phyloP scores from a whole-genome alignment of 1,140 invertebrate species.

The Dendroctonus valens region DNA sequence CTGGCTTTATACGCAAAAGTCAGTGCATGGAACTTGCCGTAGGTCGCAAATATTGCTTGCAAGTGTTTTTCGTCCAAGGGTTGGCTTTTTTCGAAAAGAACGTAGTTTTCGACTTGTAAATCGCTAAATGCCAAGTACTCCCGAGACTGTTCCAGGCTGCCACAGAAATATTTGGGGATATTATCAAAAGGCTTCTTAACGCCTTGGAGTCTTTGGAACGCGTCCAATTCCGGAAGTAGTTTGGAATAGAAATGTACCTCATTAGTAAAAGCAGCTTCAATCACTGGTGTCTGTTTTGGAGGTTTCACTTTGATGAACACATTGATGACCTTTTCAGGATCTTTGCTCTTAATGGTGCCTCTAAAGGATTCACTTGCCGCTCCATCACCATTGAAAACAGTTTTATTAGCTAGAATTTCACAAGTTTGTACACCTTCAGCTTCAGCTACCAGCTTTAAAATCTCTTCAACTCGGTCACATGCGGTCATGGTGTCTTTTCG shows the following conservation, averaged over 20 bases:
- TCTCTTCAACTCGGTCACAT: too few species aligned
- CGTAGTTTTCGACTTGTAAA: slow-evolving; percentile 20
- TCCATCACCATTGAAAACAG: slow-evolving; percentile 16
- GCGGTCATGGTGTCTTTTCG: too few species aligned
- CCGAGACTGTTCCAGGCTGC: slow-evolving; percentile 43
- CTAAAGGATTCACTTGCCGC: slow-evolving; percentile 16
- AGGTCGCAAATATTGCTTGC: neutral
- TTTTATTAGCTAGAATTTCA: neutral
- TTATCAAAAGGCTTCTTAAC: slow-evolving; percentile 37
- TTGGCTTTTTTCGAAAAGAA: slow-evolving; percentile 18
- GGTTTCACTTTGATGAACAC: slow-evolving; percentile 7
- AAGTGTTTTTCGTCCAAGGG: slow-evolving; percentile 22
- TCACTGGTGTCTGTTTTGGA: neutral
- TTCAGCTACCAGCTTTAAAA: too few species aligned
- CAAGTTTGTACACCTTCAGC: too few species aligned
- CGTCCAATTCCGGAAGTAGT: slow-evolving; percentile 5
- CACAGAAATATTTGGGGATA: slow-evolving; percentile 47
- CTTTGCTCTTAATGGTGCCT: slow-evolving; percentile 9
- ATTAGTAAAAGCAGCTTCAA: slow-evolving; percentile 2
- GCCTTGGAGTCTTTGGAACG: slow-evolving; percentile 7
- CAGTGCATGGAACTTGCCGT: too few species aligned
- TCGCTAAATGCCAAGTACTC: slow-evolving; percentile 53
- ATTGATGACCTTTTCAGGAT: slow-evolving; percentile 1
- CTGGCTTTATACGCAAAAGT: too few species aligned
- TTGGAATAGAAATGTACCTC: slow-evolving; percentile 5